Percentiles rank a stretch among this genome's conserved stretches.
Conservation (phyloP, 2,113 vertebrate genomes). For the Leptocoma aspasia region DNA sequence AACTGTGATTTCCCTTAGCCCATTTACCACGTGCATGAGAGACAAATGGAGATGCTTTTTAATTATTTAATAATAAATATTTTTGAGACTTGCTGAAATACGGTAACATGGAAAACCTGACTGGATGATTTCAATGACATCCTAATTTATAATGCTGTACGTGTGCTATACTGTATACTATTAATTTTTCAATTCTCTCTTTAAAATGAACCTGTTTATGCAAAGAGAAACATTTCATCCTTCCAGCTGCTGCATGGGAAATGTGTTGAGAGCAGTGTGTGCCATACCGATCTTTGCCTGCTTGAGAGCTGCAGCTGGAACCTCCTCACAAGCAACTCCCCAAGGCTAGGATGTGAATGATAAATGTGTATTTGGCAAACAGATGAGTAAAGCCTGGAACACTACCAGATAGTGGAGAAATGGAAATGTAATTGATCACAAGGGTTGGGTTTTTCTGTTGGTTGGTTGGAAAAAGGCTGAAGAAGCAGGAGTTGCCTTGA, state of each 20-base stretch:
- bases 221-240: neutral
- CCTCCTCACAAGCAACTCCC: neutral
- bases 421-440: constrained; percentile 42
- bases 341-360: constrained; percentile 40
- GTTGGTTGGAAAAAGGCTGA: constrained; percentile 46
- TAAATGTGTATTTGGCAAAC: constrained; percentile 52
- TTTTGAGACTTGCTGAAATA: neutral
- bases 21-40: rapidly evolving
- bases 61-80: neutral
- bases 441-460: neutral
- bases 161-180: rapidly evolving
- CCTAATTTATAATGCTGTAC: neutral
- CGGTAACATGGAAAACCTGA: neutral
- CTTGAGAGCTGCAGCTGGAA: neutral
- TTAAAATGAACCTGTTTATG: neutral
- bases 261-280: neutral
- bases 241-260: neutral
- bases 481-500: constrained; percentile 68
- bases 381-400: constrained; percentile 62
- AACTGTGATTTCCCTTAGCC: neutral
- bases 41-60: neutral
- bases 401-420: constrained; percentile 44
- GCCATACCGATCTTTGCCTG: neutral
- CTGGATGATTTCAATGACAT: neutral
- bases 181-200: neutral